Evolutionary conservation across 2,888 invertebrate genomes (phyloP), one percentile per base, ranked within the genome.

Genomic region (Coecobrya sp.): DNA sequence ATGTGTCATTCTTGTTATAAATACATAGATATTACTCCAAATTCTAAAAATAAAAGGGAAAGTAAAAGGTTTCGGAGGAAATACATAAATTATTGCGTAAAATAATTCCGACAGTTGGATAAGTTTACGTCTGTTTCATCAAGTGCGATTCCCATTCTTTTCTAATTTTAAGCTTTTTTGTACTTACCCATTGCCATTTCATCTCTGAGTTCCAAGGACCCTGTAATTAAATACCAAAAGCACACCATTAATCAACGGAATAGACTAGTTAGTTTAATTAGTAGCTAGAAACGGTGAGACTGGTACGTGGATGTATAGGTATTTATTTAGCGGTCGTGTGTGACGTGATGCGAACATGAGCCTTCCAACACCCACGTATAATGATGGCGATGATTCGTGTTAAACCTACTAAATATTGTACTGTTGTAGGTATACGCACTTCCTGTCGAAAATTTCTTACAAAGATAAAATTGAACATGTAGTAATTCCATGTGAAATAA

Each of bases 141-240:
- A 36, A 36, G 36, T 36, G 36, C 36, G 16, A 70, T 7, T 36
- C 3, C 7, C 36, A 36, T 36, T 36, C 36, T 36, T 36, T 36
- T 36, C 36, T 36, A 2, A 36, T 36, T 36, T 36, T 36, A 36
- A 36, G 36, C 13, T 62, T 68, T 86, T 45, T 73, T 42, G 16
- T 30, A 81, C 93, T 93, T 92, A 93, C 93, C 93, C 85, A 92
- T 88, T 49, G 79, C 92, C 55, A 93, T 85, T 84, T 94, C 94
- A 86, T 94, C 94, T 86, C 93, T 82, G 89, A 94, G 93, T 65
- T 93, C 94, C 93, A 94, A 85, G 62, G 94, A 94, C 84, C 94
- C 94, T 94, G 92, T 79, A 93, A 93, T 90, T 85, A 93, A 85
- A 94, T 88, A 88, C 85, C 36, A 93, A 89, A 93, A 91, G 91